Evolutionary conservation across 2,888 invertebrate species (phyloP).

Genomic region (Pterostichus niger): DNA sequence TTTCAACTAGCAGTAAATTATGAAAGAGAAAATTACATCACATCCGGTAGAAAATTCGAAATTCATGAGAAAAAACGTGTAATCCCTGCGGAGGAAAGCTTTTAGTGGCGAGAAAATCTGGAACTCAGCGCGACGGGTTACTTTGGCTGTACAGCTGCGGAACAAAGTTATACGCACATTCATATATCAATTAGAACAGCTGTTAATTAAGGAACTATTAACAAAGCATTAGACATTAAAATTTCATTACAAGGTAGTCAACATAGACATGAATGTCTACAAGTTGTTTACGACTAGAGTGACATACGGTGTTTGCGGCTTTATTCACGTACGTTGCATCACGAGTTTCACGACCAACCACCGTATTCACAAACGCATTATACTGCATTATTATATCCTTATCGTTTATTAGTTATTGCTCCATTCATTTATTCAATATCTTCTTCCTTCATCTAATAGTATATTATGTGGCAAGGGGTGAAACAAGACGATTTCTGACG

Average conservation of each 20-base stretch:
- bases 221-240: conserved; percentile 62
- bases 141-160: conserved; percentile 1
- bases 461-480: no score
- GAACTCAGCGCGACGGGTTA: conserved; percentile 6
- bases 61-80: conserved; percentile 41
- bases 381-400: no score
- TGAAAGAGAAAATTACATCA: conserved; percentile 32
- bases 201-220: conserved; percentile 61
- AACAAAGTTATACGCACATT: conserved; percentile 52
- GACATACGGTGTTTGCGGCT: conserved; percentile 43
- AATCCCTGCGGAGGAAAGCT: conserved; percentile 32
- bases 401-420: no score
- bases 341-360: conserved; percentile 3
- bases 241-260: conserved; percentile 60
- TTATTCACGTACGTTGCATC: conserved; percentile 2
- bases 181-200: conserved; percentile 62
- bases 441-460: no score
- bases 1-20: conserved; percentile 17
- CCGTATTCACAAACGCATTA: conserved; percentile 1
- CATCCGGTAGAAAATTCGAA: conserved; percentile 18
- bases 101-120: conserved; percentile 42
- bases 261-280: conserved; percentile 63
- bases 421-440: no score
- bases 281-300: conserved; percentile 55
- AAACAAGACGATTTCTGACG: no score